Evolutionary conservation across 2,888 invertebrate species (phyloP).

Genomic region (Epinotia ramella): DNA sequence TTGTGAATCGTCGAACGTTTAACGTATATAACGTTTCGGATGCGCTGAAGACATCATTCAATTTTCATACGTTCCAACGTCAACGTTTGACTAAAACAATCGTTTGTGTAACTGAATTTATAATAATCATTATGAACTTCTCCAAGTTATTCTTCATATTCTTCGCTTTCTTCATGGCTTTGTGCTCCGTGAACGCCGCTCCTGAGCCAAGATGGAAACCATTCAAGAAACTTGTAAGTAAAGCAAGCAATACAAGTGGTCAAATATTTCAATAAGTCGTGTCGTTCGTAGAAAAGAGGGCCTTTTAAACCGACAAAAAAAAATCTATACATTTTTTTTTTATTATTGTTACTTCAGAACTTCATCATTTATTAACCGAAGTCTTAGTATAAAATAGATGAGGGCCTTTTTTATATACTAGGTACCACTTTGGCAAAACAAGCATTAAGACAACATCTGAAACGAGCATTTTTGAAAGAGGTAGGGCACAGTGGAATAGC

Average conservation of each 20-base stretch:
- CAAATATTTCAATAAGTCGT: too few species aligned
- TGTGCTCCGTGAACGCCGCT: constrained; percentile 32
- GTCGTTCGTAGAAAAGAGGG: too few species aligned
- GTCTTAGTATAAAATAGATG: too few species aligned
- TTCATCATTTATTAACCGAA: too few species aligned
- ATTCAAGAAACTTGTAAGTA: constrained; percentile 46
- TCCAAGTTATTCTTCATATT: constrained; percentile 38
- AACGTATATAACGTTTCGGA: constrained; percentile 32
- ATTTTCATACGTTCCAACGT: constrained; percentile 10
- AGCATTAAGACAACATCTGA: too few species aligned
- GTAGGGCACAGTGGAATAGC: too few species aligned
- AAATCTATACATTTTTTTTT: too few species aligned
- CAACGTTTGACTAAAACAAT: constrained; percentile 14
- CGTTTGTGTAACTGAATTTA: neutral
- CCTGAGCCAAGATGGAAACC: constrained; percentile 45
- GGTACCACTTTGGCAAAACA: too few species aligned
- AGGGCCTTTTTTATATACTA: too few species aligned
- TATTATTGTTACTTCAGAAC: too few species aligned
- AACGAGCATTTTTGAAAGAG: too few species aligned
- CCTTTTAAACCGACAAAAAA: too few species aligned
- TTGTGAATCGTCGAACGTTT: constrained; percentile 5
- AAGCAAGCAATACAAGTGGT: neutral
- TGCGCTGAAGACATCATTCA: constrained; percentile 33
- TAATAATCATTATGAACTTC: constrained; percentile 32
- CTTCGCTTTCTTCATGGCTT: constrained; percentile 26